Evolutionary conservation across 2,113 vertebrate genomes (phyloP).

Genomic region (Galeopterus variegatus): DNA sequence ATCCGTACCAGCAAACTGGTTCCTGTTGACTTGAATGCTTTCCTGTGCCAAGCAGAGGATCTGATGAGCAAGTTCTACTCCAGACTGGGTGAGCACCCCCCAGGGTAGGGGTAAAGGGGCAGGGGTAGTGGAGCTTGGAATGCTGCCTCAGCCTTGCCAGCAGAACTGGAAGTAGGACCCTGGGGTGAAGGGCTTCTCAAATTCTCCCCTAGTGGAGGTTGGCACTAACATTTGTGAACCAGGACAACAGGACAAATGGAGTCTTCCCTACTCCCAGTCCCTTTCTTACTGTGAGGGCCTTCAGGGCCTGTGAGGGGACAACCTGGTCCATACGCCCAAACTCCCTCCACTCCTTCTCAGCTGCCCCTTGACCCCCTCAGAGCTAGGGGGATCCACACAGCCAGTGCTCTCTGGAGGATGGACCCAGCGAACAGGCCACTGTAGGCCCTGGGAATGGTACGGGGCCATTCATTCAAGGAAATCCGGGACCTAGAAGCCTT

Average conservation of each 20-base stretch:
- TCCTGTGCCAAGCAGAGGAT: slow-evolving; percentile 91
- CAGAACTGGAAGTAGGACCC: no score
- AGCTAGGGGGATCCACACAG: neutral
- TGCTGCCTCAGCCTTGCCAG: neutral
- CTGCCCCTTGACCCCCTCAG: neutral
- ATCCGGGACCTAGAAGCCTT: neutral
- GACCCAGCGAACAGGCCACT: no score
- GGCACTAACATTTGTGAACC: neutral
- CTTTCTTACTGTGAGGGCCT: neutral
- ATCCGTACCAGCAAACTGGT: slow-evolving; percentile 89
- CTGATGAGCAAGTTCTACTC: slow-evolving; percentile 89
- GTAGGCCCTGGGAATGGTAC: neutral
- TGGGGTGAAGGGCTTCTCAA: neutral
- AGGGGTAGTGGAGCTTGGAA: no score
- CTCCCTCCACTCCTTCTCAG: neutral
- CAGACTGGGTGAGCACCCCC: slow-evolving; percentile 86
- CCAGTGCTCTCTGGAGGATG: neutral
- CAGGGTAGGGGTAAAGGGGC: rapidly evolving
- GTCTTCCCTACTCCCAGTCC: neutral
- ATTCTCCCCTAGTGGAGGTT: neutral
- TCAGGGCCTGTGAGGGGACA: neutral
- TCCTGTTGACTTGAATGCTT: slow-evolving; percentile 91
- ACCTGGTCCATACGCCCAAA: neutral
- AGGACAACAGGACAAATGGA: rapidly evolving
- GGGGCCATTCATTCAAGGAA: neutral